Evolutionary conservation across 2,113 vertebrate genomes (phyloP), one percentile per base, ranked within the genome.

Genomic region (Datnioides undecimradiatus): DNA sequence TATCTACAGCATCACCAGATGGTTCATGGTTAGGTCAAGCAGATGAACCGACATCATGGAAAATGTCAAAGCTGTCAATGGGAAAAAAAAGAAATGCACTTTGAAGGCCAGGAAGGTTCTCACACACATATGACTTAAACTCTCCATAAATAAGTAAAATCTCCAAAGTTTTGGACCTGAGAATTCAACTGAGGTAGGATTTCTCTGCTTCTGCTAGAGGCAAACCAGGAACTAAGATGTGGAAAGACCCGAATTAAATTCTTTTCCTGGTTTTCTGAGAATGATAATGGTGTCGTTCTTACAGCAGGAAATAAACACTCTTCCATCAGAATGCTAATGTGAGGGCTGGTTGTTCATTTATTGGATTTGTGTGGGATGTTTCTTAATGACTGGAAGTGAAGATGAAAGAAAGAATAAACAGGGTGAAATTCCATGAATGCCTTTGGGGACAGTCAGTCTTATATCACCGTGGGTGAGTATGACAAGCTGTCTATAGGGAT

Each of bases 261-360:
- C 65, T 65, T 21, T 48, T 13, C 70, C 45, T 55, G 59, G 63
- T 76, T 81, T 59, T 82, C 60, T 27, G 23, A 33, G 70, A 45
- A 58, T 33, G 73, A 93, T 90, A 93, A 93, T 89, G 48, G 79
- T 41, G 75, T 89, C 89, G 76, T 92, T 93, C 87, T 91, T 80
- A 66, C 73, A 41, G 48, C 86, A 80, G 86, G 87, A 90, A 92
- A 77, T 73, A 75, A 77, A 80, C 52, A 0, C 40, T 17, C 54
- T 21, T 34, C 59, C 80, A 14, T 72, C 74, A 64, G 54, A 48
- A 52, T 21, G 84, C 52, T 63, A 51, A 86, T 87, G 83, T 76
- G 84, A 88, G 82, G 76, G 38, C 69, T 36, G 67, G 51, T 86
- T 90, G 87, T 91, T 87, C 57, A 49, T 84, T 93, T 88, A 93